Evolutionary conservation across 2,888 invertebrate genomes (phyloP), one percentile per base, ranked within the genome.

Genomic region (Lepetodrilus schrolli): DNA sequence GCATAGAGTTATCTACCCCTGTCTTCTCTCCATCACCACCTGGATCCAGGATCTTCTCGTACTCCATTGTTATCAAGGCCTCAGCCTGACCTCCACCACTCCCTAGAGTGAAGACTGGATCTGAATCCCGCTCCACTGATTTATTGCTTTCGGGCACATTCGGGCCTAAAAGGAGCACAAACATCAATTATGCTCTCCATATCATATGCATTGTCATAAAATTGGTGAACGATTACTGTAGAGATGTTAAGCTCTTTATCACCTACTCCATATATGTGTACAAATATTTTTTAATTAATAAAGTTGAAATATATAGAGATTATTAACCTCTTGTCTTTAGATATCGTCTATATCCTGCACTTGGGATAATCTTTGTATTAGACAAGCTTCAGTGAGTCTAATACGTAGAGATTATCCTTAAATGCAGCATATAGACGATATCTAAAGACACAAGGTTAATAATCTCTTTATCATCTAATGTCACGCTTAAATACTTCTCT

Each of bases 61-160:
- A 93, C 87, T 98, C 97, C 2, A 96, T 93, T 72, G 94, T 94
- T 37, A 92, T 92, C 48, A 92, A 84, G 5, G 92, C 92, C 77
- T 92, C 92, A 1, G n/a, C n/a, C n/a, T n/a, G n/a, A n/a, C n/a
- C n/a, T n/a, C n/a, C n/a, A n/a, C n/a, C n/a, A n/a, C n/a, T n/a
- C n/a, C n/a, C n/a, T n/a, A n/a, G n/a, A n/a, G n/a, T n/a, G n/a
- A n/a, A n/a, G n/a, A n/a, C n/a, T 43, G 5, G 26, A 23, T 13
- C 43, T 43, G 26, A 20, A 13, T 38, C 26, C 43, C 23, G 26
- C 10, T 70, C 49, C 3, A n/a, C 70, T 7, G 58, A n/a, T n/a
- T 58, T 26, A 58, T 34, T 58, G 58, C n/a, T 48, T 4, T 48
- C 48, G 17, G 48, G 21, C 5, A 21, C 4, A 48, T 21, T 48